Evolutionary conservation across 2,113 vertebrate genomes (phyloP).

Genomic region (Vimba vimba): DNA sequence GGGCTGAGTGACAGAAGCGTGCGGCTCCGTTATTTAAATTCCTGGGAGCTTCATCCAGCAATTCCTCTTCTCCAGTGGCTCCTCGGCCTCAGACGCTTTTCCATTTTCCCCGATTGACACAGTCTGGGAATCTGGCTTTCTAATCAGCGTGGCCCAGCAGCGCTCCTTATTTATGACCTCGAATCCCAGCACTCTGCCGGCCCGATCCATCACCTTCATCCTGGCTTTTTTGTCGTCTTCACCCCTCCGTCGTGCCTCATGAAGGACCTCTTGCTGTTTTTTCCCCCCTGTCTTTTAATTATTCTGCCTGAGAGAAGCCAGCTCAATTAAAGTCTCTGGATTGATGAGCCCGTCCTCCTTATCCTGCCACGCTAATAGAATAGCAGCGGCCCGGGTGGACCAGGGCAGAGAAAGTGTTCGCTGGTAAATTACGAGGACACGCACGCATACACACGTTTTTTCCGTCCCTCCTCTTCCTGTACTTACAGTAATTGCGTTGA

Average conservation of each 20-base stretch:
- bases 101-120: slow-evolving; percentile 15
- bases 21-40: slow-evolving; percentile 18
- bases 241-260: not conserved
- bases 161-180: slow-evolving; percentile 14
- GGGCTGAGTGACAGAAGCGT: slow-evolving; percentile 8
- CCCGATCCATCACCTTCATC: slow-evolving; percentile 18
- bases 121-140: slow-evolving; percentile 29
- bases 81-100: not conserved
- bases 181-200: not conserved
- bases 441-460: not conserved
- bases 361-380: slow-evolving; percentile 39
- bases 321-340: slow-evolving; percentile 31
- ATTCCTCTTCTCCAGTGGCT: slow-evolving; percentile 25
- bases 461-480: slow-evolving; percentile 15
- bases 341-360: slow-evolving; percentile 33
- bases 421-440: slow-evolving; percentile 18
- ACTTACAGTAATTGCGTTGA: slow-evolving; percentile 50
- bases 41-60: slow-evolving; percentile 12
- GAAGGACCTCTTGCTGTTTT: not conserved
- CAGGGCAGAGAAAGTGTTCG: not conserved
- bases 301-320: slow-evolving; percentile 4
- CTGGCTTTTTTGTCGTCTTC: slow-evolving; percentile 4
- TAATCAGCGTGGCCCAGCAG: slow-evolving; percentile 20
- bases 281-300: not conserved
- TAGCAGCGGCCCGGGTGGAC: not conserved